Base-by-base conservation (phyloP, 2,113 vertebrate genomes). In the Uria lomvia region DNA sequence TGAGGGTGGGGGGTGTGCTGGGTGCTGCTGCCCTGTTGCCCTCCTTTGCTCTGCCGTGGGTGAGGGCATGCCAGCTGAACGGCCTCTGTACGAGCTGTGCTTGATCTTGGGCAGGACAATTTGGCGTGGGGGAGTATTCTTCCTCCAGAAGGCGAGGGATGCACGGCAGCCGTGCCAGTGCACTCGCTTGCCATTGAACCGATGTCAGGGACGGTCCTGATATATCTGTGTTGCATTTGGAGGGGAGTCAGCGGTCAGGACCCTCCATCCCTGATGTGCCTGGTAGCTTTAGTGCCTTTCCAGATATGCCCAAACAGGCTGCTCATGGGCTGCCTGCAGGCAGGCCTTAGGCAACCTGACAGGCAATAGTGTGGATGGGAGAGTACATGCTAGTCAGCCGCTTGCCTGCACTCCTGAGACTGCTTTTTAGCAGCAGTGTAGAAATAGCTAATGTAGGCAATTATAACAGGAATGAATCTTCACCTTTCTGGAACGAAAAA, bases 121-220 rank as follows among this genome's bases (percentile, higher is more conserved):
- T n/a, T 0, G 0, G 15, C 1, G 0, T 0, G 0, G 0, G 0
- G 30, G 24, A 77, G 21, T 22, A n/a, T 43, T 60, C 22, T 30
- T 72, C 55, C 49, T 65, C 81, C 43, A 62, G 68, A 56, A 75
- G 50, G 22, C 12, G n/a, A 75, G 8, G 5, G 26, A 23, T 15
- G 8, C 38, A 4, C 6, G 29, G 34, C 47, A 88, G 59, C 59
- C 18, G 0, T 5, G 11, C 45, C 59, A 71, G 53, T 50, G 52
- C 2, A 2, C 65, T 52, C 10, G 11, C 66, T 55, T 26, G 14
- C 6, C 15, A 8, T 24, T 26, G 38, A 50, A 17, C 15, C 2
- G 2, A 24, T 5, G 18, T 47, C 68, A 65, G 34, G 34, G 50
- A 38, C 20, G 2, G 1, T 65, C 52, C 55, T 49, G 27, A 36